Evolutionary conservation across 2,888 invertebrate species (phyloP).

Genomic region (Drosophila neonasuta): DNA sequence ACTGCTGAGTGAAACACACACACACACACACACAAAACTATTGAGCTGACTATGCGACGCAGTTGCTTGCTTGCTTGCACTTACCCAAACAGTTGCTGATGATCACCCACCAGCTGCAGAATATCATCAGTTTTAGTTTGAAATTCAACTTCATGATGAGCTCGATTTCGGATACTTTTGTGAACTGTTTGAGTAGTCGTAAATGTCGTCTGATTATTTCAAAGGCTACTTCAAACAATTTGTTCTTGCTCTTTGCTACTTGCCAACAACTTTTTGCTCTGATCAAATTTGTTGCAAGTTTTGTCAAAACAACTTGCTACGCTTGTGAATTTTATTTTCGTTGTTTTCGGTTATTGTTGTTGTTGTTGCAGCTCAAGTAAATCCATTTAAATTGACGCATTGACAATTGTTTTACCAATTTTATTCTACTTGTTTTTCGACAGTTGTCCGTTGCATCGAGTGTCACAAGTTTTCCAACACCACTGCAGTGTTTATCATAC

Average conservation of each 20-base stretch:
- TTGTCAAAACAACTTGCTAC: slow-evolving; percentile 30
- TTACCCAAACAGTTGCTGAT: slow-evolving; percentile 41
- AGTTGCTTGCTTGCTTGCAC: slow-evolving; percentile 20
- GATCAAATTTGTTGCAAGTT: slow-evolving; percentile 20
- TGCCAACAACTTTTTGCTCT: slow-evolving; percentile 6
- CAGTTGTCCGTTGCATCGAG: slow-evolving; percentile 42
- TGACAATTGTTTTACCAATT: slow-evolving; percentile 75
- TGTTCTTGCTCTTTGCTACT: background rate
- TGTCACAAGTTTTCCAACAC: slow-evolving; percentile 32
- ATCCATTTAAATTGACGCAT: slow-evolving; percentile 72
- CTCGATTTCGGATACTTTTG: slow-evolving; percentile 1
- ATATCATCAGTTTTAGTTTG: slow-evolving; percentile 13
- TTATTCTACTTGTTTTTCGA: slow-evolving; percentile 57
- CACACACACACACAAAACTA: background rate
- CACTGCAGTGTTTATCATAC: slow-evolving; percentile 13
- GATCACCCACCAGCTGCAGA: slow-evolving; percentile 31
- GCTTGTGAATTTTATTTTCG: slow-evolving; percentile 25
- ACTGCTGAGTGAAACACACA: slow-evolving; percentile 18
- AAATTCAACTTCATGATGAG: slow-evolving; percentile 46
- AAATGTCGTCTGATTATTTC: slow-evolving; percentile 34
- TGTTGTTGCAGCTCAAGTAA: slow-evolving; percentile 44
- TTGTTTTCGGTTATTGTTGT: background rate
- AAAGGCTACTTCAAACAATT: slow-evolving; percentile 36
- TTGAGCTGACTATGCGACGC: slow-evolving; percentile 7
- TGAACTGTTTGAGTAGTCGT: slow-evolving; percentile 15